Evolutionary conservation across 2,888 invertebrate species (phyloP).

Genomic region (Crossocerus cetratus): DNA sequence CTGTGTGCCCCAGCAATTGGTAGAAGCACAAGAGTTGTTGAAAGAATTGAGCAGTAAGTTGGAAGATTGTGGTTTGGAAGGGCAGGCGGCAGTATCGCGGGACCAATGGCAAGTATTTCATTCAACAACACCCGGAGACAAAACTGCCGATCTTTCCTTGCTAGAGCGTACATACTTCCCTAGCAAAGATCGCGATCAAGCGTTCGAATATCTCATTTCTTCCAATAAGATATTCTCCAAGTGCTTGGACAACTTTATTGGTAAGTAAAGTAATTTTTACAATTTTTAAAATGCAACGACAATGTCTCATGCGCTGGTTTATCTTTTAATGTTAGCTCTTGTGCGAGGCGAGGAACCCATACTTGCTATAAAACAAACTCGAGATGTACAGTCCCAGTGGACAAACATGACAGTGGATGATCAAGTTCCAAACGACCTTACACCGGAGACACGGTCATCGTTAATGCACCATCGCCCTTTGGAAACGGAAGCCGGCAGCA

Average conservation of each 20-base stretch:
- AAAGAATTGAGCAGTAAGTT: conserved; percentile 59
- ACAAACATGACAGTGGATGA: background rate
- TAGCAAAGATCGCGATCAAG: conserved; percentile 64
- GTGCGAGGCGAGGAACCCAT: background rate
- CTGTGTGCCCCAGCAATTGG: conserved; percentile 36
- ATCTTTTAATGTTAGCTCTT: background rate
- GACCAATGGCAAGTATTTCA: conserved; percentile 67
- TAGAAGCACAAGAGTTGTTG: conserved; percentile 60
- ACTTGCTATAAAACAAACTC: background rate
- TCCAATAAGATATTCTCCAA: conserved; percentile 61
- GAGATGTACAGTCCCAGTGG: background rate
- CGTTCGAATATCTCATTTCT: conserved; percentile 61
- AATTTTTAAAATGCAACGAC: background rate
- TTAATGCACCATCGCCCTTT: background rate
- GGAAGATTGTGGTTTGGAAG: conserved; percentile 68
- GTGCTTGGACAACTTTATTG: conserved; percentile 63
- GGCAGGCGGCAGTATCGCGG: conserved; percentile 64
- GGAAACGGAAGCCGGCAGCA: background rate
- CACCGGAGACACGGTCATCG: too few relatives aligned
- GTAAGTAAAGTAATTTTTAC: conserved; percentile 40
- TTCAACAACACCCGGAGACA: conserved; percentile 35
- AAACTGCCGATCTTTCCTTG: conserved; percentile 59
- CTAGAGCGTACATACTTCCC: conserved; percentile 67
- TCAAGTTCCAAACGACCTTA: conserved; percentile 2
- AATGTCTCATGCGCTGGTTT: background rate